These are phyloP conservation scores for Cotesia chilonis DNA, from an alignment of 1,140 invertebrate species.

Conservation along the genomic window DNA sequence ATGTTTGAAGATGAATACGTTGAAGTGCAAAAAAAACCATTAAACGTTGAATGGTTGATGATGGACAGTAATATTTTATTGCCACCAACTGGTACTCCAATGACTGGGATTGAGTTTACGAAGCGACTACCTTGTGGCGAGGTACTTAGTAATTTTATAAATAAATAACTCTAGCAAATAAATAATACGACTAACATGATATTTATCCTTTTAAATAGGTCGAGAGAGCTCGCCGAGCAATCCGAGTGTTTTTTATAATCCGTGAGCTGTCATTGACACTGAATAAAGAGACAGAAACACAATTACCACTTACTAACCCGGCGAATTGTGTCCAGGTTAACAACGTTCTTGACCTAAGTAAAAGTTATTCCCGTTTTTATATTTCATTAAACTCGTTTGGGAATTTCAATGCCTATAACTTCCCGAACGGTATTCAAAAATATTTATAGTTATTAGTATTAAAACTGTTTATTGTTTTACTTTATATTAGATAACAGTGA, in stretches of 20 bases:
- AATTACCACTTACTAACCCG: slow-evolving; percentile 93
- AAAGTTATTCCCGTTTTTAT: slow-evolving; percentile 47
- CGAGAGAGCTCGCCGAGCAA: slow-evolving; percentile 90
- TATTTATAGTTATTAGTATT: slow-evolving; percentile 10
- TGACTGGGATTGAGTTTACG: slow-evolving; percentile 95
- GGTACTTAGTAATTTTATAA: slow-evolving; percentile 60
- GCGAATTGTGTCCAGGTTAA: slow-evolving; percentile 88
- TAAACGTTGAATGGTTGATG: slow-evolving; percentile 93
- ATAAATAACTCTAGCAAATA: neutral
- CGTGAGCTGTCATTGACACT: slow-evolving; percentile 84
- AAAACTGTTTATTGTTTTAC: slow-evolving; percentile 19
- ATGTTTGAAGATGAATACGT: slow-evolving; percentile 99
- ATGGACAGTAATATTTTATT: slow-evolving; percentile 97
- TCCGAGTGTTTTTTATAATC: slow-evolving; percentile 93
- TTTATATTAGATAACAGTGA: slow-evolving; percentile 90
- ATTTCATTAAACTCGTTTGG: slow-evolving; percentile 5
- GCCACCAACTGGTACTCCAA: slow-evolving; percentile 94
- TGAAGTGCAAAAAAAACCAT: slow-evolving; percentile 85
- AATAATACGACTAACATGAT: neutral
- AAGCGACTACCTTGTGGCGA: slow-evolving; percentile 96
- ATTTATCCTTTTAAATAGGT: slow-evolving; percentile 69
- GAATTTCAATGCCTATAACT: neutral
- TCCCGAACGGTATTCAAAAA: slow-evolving; percentile 1
- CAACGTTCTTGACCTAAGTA: slow-evolving; percentile 93
- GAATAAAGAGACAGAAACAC: slow-evolving; percentile 82